Base-by-base conservation (phyloP, 2,888 invertebrate genomes). In the Leucozona laternaria region DNA sequence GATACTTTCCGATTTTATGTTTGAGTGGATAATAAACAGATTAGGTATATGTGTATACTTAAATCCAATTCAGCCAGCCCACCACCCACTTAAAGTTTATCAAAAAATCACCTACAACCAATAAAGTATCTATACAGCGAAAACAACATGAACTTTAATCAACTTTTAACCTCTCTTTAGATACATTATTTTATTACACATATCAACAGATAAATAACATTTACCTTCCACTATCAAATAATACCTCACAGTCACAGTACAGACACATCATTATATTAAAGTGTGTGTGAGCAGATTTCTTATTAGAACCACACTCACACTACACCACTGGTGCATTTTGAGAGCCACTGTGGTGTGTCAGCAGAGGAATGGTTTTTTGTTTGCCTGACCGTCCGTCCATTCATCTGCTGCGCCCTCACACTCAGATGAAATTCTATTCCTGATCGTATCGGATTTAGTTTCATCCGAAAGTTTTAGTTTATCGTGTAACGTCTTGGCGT, bases 401-500 rank as follows among this genome's bases (percentile, higher is more conserved):
- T 86, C 86, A 78, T 86, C 73, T 86, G 86, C 73, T 86, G 86
- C 86, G 78, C 86, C 86, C 86, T 86, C 86, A 86, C 86, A 73
- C 85, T 73, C 80, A 86, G 88, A 88, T 89, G 89, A 88, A 89
- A 89, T 88, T 88, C 88, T 88, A 89, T 88, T 89, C 88, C 89
- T 89, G 89, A 88, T 89, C 89, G 89, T 88, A 89, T 89, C 89
- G 88, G 81, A 89, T 89, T 89, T 88, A 89, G 89, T 89, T 88
- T 89, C 88, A 89, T 88, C 88, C 45, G 82, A 78, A 78, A 82
- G 85, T 88, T 89, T 89, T 88, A 90, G 90, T 90, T 90, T 89
- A 89, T 89, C 89, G 89, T 89, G 88, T 89, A 89, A 88, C 89
- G 89, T 90, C 89, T 89, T 89, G 88, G 88, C 90, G 90, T 89